phyloP scores from a whole-genome alignment of 2,888 invertebrate genomes.

The Watsonalla cultraria region DNA sequence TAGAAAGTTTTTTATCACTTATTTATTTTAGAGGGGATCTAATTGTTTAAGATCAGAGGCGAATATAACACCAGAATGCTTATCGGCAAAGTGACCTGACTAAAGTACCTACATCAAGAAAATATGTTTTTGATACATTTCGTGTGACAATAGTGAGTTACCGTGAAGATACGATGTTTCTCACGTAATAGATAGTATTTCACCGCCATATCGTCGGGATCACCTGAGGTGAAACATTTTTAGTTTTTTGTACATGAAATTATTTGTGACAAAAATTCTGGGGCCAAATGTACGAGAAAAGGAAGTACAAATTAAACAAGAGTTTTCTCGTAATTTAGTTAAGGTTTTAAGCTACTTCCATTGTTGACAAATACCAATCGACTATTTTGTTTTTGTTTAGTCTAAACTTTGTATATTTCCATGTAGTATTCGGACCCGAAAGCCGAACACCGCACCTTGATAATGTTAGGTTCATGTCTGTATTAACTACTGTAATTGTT shows the following conservation, averaged over 20 bases:
- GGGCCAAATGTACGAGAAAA: conserved; percentile 70
- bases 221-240: conserved; percentile 1
- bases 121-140: background rate
- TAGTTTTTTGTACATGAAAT: conserved; percentile 21
- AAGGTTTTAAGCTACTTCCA: conserved; percentile 43
- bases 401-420: conserved; percentile 3
- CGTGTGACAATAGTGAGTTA: background rate
- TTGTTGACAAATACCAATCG: conserved; percentile 25
- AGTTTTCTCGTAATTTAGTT: conserved; percentile 63
- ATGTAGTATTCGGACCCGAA: conserved; percentile 8
- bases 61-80: background rate
- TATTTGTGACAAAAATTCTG: conserved; percentile 57
- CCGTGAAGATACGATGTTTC: background rate
- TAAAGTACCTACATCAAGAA: background rate
- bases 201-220: background rate
- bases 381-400: conserved; percentile 14
- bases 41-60: conserved; percentile 1
- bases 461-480: background rate
- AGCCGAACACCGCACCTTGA: background rate
- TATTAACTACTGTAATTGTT: background rate
- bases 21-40: conserved; percentile 33
- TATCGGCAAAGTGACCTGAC: background rate
- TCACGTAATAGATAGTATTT: background rate
- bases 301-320: conserved; percentile 69
- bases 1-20: conserved; percentile 43